Percentiles rank a stretch among this genome's conserved stretches.
Evolutionary conservation across 2,888 invertebrate species (phyloP).

Genomic region (Barypeithes pellucidus): DNA sequence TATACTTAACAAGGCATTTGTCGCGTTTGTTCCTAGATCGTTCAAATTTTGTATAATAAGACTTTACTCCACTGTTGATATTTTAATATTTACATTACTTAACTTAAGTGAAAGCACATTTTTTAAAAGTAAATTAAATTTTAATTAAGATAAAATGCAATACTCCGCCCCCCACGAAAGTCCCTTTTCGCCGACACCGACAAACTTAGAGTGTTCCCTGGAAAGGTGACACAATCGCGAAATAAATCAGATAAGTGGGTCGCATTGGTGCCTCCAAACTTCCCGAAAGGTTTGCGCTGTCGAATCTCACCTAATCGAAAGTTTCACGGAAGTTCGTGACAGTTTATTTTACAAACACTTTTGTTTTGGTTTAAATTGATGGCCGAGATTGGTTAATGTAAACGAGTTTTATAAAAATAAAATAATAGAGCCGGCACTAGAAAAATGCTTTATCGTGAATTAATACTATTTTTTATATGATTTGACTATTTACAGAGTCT

Average conservation of each 20-base stretch:
- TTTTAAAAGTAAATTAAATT: conserved; percentile 26
- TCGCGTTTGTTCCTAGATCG: no score
- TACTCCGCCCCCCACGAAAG: conserved; percentile 2
- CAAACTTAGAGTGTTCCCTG: conserved; percentile 36
- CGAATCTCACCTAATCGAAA: conserved; percentile 15
- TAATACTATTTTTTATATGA: no score
- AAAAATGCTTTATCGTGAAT: no score
- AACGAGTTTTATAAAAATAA: no score
- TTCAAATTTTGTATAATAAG: no score
- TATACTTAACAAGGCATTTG: no score
- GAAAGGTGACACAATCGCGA: conserved; percentile 55
- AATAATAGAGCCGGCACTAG: no score
- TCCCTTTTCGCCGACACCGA: conserved; percentile 23
- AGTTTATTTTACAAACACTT: conserved; percentile 31
- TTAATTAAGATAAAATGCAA: conserved; percentile 44
- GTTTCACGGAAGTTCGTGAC: neutral
- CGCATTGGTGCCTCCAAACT: conserved; percentile 65
- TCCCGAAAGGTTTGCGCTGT: conserved; percentile 51
- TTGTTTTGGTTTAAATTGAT: conserved; percentile 29
- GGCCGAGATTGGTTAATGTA: conserved; percentile 11
- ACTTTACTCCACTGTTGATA: no score
- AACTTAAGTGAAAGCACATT: conserved; percentile 1
- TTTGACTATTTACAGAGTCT: no score
- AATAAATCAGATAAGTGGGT: conserved; percentile 68
- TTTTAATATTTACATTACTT: no score